Evolutionary conservation across 1,140 invertebrate species (phyloP).

Genomic region (Chlorops oryzae): DNA sequence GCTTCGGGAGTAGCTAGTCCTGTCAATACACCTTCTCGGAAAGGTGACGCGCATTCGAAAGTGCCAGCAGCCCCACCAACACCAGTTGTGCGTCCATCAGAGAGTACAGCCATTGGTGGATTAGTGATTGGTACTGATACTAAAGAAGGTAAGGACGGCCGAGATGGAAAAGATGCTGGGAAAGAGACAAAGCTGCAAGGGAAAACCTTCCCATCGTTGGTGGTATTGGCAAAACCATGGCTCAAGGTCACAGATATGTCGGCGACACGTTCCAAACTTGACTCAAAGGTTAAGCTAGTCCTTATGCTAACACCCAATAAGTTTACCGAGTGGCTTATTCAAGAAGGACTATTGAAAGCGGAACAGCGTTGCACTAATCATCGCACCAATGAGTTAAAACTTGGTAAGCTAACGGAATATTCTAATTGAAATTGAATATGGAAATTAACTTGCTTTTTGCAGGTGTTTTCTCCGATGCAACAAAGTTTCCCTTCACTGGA

Average conservation of each 20-base stretch:
- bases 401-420: conserved; percentile 50
- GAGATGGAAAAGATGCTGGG: conserved; percentile 53
- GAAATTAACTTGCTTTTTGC: not conserved
- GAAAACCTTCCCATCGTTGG: conserved; percentile 76
- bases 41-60: not conserved
- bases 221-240: conserved; percentile 72
- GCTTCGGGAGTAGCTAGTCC: no score
- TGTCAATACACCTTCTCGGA: not conserved
- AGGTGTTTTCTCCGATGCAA: conserved; percentile 76
- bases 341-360: conserved; percentile 69
- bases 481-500: conserved; percentile 76
- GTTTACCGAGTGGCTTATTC: conserved; percentile 83
- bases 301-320: conserved; percentile 71
- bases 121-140: conserved; percentile 53
- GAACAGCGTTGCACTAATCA: conserved; percentile 70
- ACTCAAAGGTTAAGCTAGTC: conserved; percentile 71
- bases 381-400: conserved; percentile 60
- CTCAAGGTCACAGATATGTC: conserved; percentile 60
- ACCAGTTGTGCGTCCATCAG: conserved; percentile 54
- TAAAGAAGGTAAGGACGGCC: conserved; percentile 52
- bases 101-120: conserved; percentile 62
- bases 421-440: not conserved
- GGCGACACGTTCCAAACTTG: conserved; percentile 54
- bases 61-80: not conserved
- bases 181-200: conserved; percentile 66